phyloP scores from a whole-genome alignment of 2,797 vertebrate species.

The Austrolebias charrua region DNA sequence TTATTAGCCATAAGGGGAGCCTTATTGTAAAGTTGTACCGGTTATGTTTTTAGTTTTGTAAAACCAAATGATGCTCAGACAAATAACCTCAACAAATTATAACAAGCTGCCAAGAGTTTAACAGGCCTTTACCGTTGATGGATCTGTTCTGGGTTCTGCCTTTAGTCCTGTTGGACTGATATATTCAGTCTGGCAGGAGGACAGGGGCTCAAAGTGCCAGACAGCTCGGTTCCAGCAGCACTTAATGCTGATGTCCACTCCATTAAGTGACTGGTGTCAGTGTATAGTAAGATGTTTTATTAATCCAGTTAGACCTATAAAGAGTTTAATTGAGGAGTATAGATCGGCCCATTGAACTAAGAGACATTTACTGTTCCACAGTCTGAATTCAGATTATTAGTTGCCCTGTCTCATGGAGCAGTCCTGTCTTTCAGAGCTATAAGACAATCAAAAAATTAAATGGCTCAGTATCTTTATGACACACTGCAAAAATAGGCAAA shows the following conservation, averaged over 20 bases:
- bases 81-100: conserved; percentile 35
- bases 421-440: conserved; percentile 7
- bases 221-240: conserved; percentile 30
- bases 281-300: conserved; percentile 42
- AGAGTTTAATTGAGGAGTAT: conserved; percentile 40
- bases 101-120: conserved; percentile 44
- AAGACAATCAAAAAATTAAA: conserved; percentile 11
- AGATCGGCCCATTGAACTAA: conserved; percentile 29
- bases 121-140: conserved; percentile 28
- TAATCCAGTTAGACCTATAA: conserved; percentile 50
- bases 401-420: not conserved
- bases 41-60: too few species aligned
- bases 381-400: conserved; percentile 29
- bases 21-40: too few species aligned
- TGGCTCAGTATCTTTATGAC: not conserved
- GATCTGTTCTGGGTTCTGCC: conserved; percentile 36
- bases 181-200: conserved; percentile 30
- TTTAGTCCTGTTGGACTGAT: conserved; percentile 30
- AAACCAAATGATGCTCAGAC: conserved; percentile 6
- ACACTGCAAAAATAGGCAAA: not conserved
- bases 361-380: conserved; percentile 37
- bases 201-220: conserved; percentile 15
- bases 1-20: too few species aligned
- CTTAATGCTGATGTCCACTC: conserved; percentile 44
- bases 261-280: conserved; percentile 47